Conservation (phyloP, 2,888 invertebrate genomes). For the Odontomyia ornata region DNA sequence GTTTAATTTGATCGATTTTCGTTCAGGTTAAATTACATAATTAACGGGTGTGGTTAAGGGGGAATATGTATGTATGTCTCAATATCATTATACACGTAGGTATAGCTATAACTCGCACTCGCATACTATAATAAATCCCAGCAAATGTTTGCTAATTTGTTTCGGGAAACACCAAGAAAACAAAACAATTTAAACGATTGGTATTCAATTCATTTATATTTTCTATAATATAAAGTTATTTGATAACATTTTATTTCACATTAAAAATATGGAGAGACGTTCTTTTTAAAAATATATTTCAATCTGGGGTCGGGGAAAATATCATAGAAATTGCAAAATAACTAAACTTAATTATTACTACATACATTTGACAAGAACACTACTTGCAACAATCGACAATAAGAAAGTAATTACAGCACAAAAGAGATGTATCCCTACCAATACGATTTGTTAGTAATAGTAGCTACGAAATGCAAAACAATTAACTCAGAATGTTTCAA, state of each 20-base stretch:
- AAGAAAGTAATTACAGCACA: slow-evolving; percentile 13
- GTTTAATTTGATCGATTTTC: too few relatives aligned
- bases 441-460: neutral
- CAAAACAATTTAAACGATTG: neutral
- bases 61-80: too few relatives aligned
- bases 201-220: slow-evolving; percentile 38
- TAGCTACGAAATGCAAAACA: neutral
- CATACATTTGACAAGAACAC: neutral
- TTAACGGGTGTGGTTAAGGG: too few relatives aligned
- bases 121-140: too few relatives aligned
- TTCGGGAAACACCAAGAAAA: too few relatives aligned
- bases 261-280: slow-evolving; percentile 35
- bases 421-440: neutral
- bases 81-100: too few relatives aligned
- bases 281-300: slow-evolving; percentile 40
- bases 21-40: too few relatives aligned
- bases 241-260: slow-evolving; percentile 29
- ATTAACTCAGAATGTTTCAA: neutral
- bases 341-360: slow-evolving; percentile 24
- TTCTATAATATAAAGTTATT: slow-evolving; percentile 40
- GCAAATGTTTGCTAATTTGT: too few relatives aligned
- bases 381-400: neutral
- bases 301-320: slow-evolving; percentile 15
- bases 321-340: slow-evolving; percentile 19
- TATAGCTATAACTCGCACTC: too few relatives aligned